phyloP scores from a whole-genome alignment of 2,113 vertebrate genomes.

The Chinchilla lanigera region DNA sequence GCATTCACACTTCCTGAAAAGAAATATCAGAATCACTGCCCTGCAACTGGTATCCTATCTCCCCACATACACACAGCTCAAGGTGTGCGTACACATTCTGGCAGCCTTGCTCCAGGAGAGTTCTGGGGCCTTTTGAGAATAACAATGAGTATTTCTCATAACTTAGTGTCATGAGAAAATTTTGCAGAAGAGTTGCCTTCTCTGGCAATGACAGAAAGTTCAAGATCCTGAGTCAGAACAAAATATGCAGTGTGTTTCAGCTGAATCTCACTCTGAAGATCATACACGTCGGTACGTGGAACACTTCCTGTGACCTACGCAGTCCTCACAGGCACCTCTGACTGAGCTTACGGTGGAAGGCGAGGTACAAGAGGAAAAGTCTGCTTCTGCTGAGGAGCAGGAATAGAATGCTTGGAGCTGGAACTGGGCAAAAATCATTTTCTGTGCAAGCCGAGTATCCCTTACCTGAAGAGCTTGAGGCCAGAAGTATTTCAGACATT shows the following conservation, averaged over 20 bases:
- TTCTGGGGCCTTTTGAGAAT: background rate
- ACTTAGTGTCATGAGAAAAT: background rate
- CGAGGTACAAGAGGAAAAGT: background rate
- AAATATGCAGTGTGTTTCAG: background rate
- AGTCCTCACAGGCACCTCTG: background rate
- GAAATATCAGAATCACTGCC: background rate
- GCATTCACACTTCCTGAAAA: constrained; percentile 26
- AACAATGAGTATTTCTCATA: background rate
- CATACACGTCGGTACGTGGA: background rate
- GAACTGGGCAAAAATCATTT: background rate
- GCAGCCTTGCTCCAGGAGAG: background rate
- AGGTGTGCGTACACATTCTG: background rate
- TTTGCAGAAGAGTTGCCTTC: background rate
- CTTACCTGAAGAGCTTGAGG: background rate
- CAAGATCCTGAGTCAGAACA: background rate
- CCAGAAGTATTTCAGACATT: background rate
- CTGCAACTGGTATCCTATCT: background rate
- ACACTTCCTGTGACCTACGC: background rate
- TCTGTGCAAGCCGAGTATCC: background rate
- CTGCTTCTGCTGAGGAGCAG: background rate
- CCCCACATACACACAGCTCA: background rate
- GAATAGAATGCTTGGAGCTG: background rate
- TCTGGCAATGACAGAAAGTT: constrained; percentile 17
- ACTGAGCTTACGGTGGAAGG: background rate
- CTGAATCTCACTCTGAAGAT: background rate